phyloP scores from a whole-genome alignment of 2,797 vertebrate species.

The Phataginus tricuspis region DNA sequence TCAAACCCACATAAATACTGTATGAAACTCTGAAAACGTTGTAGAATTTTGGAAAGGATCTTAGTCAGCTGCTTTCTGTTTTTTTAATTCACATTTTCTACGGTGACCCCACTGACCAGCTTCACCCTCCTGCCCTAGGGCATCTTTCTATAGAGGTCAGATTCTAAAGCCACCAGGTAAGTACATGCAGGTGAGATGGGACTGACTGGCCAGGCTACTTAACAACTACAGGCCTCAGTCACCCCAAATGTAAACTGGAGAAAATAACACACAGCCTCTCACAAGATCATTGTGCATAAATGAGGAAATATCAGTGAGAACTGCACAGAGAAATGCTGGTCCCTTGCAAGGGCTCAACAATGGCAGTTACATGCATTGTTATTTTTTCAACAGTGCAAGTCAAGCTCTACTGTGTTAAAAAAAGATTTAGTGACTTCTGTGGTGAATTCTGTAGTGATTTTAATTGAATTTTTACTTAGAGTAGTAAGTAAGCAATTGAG shows the following conservation, averaged over 20 bases:
- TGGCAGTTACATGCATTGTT: background rate
- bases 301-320: background rate
- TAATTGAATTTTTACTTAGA: background rate
- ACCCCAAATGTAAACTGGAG: background rate
- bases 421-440: background rate
- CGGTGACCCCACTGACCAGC: background rate
- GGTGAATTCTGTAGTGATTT: background rate
- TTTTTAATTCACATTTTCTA: background rate
- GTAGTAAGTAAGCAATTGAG: background rate
- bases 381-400: background rate
- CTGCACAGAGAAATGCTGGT: background rate
- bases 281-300: background rate
- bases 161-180: background rate
- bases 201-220: background rate
- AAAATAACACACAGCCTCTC: background rate
- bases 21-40: background rate
- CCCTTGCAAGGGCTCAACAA: background rate
- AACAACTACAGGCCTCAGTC: background rate
- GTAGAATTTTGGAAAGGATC: background rate
- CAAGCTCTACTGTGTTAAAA: background rate
- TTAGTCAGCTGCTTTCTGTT: background rate
- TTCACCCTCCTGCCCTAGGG: background rate
- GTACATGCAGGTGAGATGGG: background rate
- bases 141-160: background rate
- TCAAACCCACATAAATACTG: background rate